Conservation (phyloP, 2,888 invertebrate species). For the Carabus problematicus region DNA sequence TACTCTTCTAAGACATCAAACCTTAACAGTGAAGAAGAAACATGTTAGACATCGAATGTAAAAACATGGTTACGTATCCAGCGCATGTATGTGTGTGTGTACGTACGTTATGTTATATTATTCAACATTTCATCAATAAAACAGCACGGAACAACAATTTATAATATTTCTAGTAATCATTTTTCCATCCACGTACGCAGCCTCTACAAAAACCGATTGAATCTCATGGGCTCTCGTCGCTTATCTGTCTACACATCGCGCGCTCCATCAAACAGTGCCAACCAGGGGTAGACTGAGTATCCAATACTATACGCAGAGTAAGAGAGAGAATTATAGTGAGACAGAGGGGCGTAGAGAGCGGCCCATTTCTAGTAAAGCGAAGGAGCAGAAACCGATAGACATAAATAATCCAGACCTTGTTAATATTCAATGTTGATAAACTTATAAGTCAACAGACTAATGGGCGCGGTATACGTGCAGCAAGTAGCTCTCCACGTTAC, state of each 20-base stretch:
- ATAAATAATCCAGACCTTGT: constrained; percentile 26
- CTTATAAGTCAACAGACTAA: constrained; percentile 23
- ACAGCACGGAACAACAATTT: constrained; percentile 35
- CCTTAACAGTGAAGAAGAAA: too few species aligned
- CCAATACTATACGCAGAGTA: background rate
- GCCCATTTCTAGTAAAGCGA: constrained; percentile 23
- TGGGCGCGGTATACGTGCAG: background rate
- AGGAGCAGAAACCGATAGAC: constrained; percentile 5
- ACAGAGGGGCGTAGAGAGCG: background rate
- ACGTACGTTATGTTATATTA: constrained; percentile 6
- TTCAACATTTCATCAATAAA: constrained; percentile 35
- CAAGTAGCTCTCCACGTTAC: too few species aligned
- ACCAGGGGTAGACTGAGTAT: background rate
- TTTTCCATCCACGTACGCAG: constrained; percentile 29
- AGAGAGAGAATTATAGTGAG: constrained; percentile 4
- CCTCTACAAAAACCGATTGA: constrained; percentile 19
- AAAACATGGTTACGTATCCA: too few species aligned
- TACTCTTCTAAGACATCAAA: too few species aligned
- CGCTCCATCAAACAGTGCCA: background rate
- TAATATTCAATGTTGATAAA: constrained; percentile 26
- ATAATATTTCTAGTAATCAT: constrained; percentile 29
- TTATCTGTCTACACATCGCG: constrained; percentile 21
- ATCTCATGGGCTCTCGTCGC: constrained; percentile 17
- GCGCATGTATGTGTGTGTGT: too few species aligned
- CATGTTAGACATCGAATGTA: too few species aligned